Base-by-base conservation (phyloP, 1,140 invertebrate genomes). In the Bombus turneri region DNA sequence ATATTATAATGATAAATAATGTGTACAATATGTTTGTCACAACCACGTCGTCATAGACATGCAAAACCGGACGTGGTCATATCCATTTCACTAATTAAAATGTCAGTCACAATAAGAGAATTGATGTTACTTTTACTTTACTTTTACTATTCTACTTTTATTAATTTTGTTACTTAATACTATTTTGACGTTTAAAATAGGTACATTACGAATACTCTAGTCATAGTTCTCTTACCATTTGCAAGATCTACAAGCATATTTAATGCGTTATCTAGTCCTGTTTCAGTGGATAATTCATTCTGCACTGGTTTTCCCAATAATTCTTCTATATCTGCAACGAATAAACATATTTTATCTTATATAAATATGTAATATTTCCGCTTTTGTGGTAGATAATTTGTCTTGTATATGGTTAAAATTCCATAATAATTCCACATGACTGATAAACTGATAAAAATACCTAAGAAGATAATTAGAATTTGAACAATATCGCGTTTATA, bases 251-350 rank as follows among this genome's bases (percentile, higher is more conserved):
- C 92, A 43, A 97, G 94, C 18, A 96, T 95, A 73, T 96, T 96
- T 25, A 97, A 91, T 66, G 96, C 96, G 22, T 96, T 94, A 88
- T 97, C 96, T 34, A 97, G 94, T n/a, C 96, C 97, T 41, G 96
- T 97, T 93, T 97, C 97, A 1, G 93, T 92, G 6, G 96, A 94
- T 76, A 97, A 94, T 83, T 96, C 96, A 43, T 94, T 93, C 92
- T 97, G 97, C 81, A 97, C 96, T 22, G 97, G 96, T 87, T 96
- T 95, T 12, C 97, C 97, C n/a, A 97, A 92, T 43, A 97, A 93
- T 68, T 96, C 94, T 88, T 96, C 96, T 28, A 96, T 96, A 91
- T 96, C 97, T 97, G 93, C 28, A 53, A 53, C 18, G 22, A 53
- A 53, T 6, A 22, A 53, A 53, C 18, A 6, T 53, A 53, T 53